Evolutionary conservation across 2,888 invertebrate genomes (phyloP).

Genomic region (Thelaira solivaga): DNA sequence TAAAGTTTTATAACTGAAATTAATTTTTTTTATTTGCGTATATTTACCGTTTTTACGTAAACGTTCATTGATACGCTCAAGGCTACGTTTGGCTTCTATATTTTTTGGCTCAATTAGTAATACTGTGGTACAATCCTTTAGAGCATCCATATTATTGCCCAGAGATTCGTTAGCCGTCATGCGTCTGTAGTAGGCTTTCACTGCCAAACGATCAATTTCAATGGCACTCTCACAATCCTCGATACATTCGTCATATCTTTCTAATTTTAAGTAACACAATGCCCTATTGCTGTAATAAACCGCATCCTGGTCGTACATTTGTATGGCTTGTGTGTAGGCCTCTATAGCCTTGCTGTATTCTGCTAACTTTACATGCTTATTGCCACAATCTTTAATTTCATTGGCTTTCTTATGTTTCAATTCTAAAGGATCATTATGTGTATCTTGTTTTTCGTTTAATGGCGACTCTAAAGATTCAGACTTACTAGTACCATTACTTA

Average conservation of each 20-base stretch:
- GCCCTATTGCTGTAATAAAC: conserved; percentile 92
- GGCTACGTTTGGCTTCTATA: conserved; percentile 80
- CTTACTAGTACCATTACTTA: background rate
- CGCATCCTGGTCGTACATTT: conserved; percentile 86
- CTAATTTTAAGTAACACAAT: conserved; percentile 88
- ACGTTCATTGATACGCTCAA: conserved; percentile 72
- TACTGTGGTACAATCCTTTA: conserved; percentile 83
- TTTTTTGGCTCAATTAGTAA: conserved; percentile 89
- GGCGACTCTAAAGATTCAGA: conserved; percentile 15
- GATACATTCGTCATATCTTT: conserved; percentile 77
- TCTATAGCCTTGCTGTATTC: conserved; percentile 91
- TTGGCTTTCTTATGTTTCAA: conserved; percentile 70
- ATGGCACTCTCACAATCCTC: conserved; percentile 90
- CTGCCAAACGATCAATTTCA: conserved; percentile 85
- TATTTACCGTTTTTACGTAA: conserved; percentile 69
- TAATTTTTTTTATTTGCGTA: background rate
- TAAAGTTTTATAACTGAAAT: too few relatives aligned
- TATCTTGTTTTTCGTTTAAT: conserved; percentile 67
- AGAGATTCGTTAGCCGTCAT: conserved; percentile 86
- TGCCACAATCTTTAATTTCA: conserved; percentile 81
- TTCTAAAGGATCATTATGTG: conserved; percentile 63
- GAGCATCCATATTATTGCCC: conserved; percentile 84
- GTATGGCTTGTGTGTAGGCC: conserved; percentile 92
- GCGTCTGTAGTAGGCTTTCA: conserved; percentile 90
- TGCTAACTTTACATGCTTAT: conserved; percentile 85